Evolutionary conservation across 2,888 invertebrate genomes (phyloP), one percentile per base, ranked within the genome.

Genomic region (Agrotis clavis): DNA sequence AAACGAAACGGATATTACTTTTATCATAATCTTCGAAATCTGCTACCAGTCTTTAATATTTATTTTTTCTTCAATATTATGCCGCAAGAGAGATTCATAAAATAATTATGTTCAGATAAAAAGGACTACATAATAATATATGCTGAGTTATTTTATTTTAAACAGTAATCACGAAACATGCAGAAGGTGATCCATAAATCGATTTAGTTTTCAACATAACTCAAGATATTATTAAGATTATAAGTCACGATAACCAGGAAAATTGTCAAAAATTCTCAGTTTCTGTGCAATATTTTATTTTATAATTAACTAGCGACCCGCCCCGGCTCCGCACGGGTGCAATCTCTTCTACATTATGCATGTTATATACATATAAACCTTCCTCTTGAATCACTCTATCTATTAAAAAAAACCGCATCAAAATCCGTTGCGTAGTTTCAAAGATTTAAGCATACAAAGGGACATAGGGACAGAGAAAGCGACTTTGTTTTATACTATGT

Each of bases 1-100:
- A 48, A 71, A 59, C 48, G 72, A 50, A 60, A 72, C 60, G 53
- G 53, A 54, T 60, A n/a, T 30, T 13, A 21, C 54, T 51, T 56
- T 30, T 53, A 41, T 54, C 19, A 16, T 41, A 54, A 19, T 48
- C 7, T 25, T 48, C 35, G 2, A 48, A 48, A 53, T 21, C 18
- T 57, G 13, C 7, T 35, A 56, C n/a, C 25, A 35, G n/a, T 13
- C n/a, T 57, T 35, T 18, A 57, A 1, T n/a, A n/a, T n/a, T 57
- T 57, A 1, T 6, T n/a, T 35, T 57, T 30, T n/a, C 4, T 30
- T 30, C 25, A 11, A 18, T 5, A 56, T 19, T 19, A 11, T 19
- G 19, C 19, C n/a, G n/a, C 19, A 51, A 51, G 50, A n/a, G 4
- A 50, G n/a, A n/a, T 11, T 50, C n/a, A 21, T 16, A 53, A 53